A percentile compares a stretch with the other conserved stretches of the same genome.
Conservation (phyloP, 2,113 vertebrate genomes). For the Ibidorhyncha struthersii region DNA sequence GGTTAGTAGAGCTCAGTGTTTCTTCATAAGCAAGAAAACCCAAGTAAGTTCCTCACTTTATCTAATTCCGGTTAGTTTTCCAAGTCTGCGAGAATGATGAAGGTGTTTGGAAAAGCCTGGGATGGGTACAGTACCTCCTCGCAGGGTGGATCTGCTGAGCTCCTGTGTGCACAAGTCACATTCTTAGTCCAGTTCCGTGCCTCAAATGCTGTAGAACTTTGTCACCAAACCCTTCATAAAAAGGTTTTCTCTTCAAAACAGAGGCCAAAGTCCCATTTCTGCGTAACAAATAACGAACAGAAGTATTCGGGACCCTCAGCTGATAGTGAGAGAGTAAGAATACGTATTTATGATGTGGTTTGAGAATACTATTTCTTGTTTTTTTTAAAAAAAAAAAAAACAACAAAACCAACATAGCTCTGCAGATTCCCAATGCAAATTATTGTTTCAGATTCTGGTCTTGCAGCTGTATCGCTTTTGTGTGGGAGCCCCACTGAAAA, state of each 20-base stretch:
- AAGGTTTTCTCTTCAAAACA: neutral
- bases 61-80: neutral
- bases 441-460: neutral
- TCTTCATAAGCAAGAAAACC: neutral
- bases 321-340: neutral
- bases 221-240: neutral
- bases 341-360: neutral
- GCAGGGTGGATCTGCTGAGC: neutral
- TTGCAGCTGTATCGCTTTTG: neutral
- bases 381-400: neutral
- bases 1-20: neutral
- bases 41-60: neutral
- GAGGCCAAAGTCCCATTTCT: neutral
- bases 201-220: neutral
- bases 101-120: neutral
- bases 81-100: neutral
- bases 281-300: neutral
- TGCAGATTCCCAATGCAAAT: neutral
- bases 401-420: rapidly evolving
- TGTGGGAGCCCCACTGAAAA: neutral
- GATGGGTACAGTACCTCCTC: neutral
- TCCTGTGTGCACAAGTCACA: neutral
- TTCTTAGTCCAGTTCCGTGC: neutral
- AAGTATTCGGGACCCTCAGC: neutral
- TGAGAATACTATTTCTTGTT: neutral